phyloP scores from a whole-genome alignment of 2,113 vertebrate species.

The Odontesthes bonariensis region DNA sequence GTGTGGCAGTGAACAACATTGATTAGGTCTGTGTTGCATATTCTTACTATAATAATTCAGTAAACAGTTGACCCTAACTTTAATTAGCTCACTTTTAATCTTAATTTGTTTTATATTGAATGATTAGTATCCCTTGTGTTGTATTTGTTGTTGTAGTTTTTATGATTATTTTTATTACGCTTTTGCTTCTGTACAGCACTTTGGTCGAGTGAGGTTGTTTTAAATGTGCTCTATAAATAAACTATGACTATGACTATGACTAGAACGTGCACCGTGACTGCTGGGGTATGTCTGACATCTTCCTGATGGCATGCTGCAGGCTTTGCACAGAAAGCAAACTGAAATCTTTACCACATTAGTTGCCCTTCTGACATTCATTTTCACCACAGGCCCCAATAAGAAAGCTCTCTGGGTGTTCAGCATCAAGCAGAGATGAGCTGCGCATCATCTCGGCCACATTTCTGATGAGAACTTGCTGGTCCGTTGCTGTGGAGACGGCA shows the following conservation, averaged over 20 bases:
- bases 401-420: neutral
- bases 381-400: neutral
- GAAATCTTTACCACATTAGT: constrained; percentile 6
- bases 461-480: neutral
- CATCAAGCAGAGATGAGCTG: neutral
- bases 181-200: too few species aligned
- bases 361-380: neutral
- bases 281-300: neutral
- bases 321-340: neutral
- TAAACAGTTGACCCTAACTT: constrained; percentile 11
- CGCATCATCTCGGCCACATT: neutral
- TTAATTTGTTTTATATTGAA: too few species aligned
- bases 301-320: neutral
- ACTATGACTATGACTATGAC: too few species aligned
- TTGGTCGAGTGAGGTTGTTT: too few species aligned
- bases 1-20: neutral
- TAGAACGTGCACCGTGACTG: accelerated
- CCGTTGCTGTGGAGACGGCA: constrained; percentile 53
- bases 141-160: too few species aligned
- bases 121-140: too few species aligned
- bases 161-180: too few species aligned
- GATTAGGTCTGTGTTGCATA: neutral
- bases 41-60: neutral
- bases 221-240: too few species aligned
- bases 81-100: too few species aligned